Base-by-base conservation (phyloP, 2,888 invertebrate genomes). In the Drosophila mercatorum region DNA sequence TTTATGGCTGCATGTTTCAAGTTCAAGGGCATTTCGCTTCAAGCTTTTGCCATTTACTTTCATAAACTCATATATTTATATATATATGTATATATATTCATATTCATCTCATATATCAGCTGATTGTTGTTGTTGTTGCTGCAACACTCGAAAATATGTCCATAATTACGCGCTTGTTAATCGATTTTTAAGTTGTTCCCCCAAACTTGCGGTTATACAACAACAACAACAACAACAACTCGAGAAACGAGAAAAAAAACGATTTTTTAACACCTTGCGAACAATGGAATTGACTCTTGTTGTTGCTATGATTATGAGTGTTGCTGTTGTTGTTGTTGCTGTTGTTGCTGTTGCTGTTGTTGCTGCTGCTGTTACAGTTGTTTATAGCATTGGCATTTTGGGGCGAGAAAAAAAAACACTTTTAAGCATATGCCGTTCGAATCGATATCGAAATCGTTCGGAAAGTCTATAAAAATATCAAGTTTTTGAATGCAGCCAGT, bases 401-500 rank as follows among this genome's bases (percentile, higher is more conserved):
- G 78, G 75, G 79, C 79, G 70, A 66, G 57, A 68, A 60, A 40
- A 73, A 76, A 78, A 28, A 46, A 44, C 36, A 6, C 3, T 41
- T 55, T 46, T 43, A 61, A 64, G 68, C 69, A 75, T 87, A 53
- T 63, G 65, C 63, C 28, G 52, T 59, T 74, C 70, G 55, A 79
- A 64, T 71, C 71, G 46, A 65, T 75, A 51, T 51, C 49, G 49
- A 51, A 51, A 34, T 22, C 36, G 51, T 36, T 51, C 77, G 62
- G 85, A 88, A 88, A 83, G 83, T 85, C 80, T 78, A 88, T 88
- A 83, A 88, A 53, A 88, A 82, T 83, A 87, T 84, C 84, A 73
- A 86, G 84, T 88, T 86, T 86, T 88, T 68, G 61, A 73, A 69
- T 69, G 71, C 79, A 78, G 57, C 72, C 68, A 68, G 72, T 68